phyloP scores from a whole-genome alignment of 2,888 invertebrate genomes.

The Bellardia pandia region DNA sequence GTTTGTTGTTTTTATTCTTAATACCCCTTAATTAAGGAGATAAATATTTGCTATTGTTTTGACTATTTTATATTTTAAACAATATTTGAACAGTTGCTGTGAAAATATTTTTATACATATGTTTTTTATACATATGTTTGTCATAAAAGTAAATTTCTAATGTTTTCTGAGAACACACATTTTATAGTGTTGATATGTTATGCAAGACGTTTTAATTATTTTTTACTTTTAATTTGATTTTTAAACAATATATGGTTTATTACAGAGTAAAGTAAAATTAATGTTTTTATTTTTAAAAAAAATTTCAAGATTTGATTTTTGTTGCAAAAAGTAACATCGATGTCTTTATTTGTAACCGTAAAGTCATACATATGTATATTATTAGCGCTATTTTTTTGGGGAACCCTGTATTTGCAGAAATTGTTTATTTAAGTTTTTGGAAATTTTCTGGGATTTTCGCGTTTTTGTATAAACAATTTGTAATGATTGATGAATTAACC shows the following conservation, averaged over 20 bases:
- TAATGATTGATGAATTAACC: too few relatives aligned
- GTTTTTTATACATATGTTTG: not conserved
- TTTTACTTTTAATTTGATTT: not conserved
- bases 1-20: not conserved
- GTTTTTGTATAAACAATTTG: too few relatives aligned
- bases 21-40: slow-evolving; percentile 10
- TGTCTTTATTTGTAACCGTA: too few relatives aligned
- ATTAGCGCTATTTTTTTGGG: too few relatives aligned
- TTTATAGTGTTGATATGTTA: not conserved
- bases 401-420: too few relatives aligned
- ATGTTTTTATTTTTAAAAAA: too few relatives aligned
- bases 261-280: too few relatives aligned
- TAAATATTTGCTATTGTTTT: not conserved
- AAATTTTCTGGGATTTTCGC: too few relatives aligned
- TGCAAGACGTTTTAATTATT: not conserved
- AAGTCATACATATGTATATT: too few relatives aligned
- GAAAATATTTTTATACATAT: not conserved
- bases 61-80: not conserved
- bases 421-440: too few relatives aligned
- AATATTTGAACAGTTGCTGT: not conserved
- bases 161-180: not conserved
- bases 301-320: too few relatives aligned
- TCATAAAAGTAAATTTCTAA: not conserved
- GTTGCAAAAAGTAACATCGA: too few relatives aligned
- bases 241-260: not conserved